A percentile compares a stretch with the other conserved stretches of the same genome.
phyloP scores from a whole-genome alignment of 2,797 vertebrate genomes.

The Buceros bicornis region DNA sequence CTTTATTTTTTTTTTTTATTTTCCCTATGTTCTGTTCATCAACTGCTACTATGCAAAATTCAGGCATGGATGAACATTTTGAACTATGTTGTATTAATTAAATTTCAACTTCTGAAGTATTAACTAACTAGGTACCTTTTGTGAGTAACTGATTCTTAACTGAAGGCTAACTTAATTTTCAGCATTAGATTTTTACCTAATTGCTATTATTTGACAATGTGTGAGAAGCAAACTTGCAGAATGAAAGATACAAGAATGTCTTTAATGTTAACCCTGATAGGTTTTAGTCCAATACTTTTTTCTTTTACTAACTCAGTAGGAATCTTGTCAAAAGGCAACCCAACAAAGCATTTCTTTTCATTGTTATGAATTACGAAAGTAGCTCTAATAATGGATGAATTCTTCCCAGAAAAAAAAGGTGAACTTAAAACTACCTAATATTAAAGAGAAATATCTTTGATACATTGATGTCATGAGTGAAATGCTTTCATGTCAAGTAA shows the following conservation, averaged over 20 bases:
- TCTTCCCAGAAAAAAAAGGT: background rate
- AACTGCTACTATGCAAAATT: constrained; percentile 21
- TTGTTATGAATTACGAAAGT: background rate
- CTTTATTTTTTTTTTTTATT: background rate
- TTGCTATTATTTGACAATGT: background rate
- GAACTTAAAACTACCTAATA: background rate
- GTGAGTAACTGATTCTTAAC: constrained; percentile 28
- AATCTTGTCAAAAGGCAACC: background rate
- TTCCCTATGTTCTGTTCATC: background rate
- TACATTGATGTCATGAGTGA: background rate
- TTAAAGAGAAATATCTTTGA: background rate
- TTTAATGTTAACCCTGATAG: background rate
- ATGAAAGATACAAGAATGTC: background rate
- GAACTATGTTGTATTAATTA: background rate
- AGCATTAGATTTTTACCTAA: constrained; percentile 17
- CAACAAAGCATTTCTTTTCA: background rate
- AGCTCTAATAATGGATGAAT: background rate
- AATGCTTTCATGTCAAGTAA: background rate
- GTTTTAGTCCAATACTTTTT: background rate
- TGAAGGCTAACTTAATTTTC: constrained; percentile 15
- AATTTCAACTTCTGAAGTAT: constrained; percentile 15
- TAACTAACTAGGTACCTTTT: constrained; percentile 25
- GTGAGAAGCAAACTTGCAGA: background rate
- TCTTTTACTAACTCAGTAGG: background rate
- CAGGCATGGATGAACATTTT: constrained; percentile 12